Base-by-base conservation (phyloP, 2,113 vertebrate species). In the Cyphomyrus plagiostoma region DNA sequence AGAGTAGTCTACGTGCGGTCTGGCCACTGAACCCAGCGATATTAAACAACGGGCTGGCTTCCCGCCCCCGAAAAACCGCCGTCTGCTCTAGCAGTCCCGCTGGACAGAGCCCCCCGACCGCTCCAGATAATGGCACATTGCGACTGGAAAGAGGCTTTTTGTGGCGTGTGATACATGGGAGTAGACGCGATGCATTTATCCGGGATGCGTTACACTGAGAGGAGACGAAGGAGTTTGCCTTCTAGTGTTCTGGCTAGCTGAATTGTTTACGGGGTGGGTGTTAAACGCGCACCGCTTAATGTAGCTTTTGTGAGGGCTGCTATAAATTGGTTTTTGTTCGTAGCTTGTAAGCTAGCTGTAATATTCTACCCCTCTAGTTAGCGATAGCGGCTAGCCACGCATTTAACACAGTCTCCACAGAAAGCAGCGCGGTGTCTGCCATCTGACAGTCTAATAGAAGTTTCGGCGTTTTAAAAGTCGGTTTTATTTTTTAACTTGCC, bases 141-240 rank as follows among this genome's bases (percentile, higher is more conserved):
- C 49, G 82, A 89, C 52, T 91, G 93, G 92, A 93, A 93, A 93
- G 90, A 91, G 90, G 92, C 90, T 23, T 91, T 91, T 90, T 82
- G 92, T 82, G 90, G 93, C 92, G 93, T 92, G 93, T 93, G 94
- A 94, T 92, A 35, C 48, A n/a, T 23, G 90, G 90, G 19, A 91
- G 56, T 90, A n/a, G 89, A 93, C 92, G 93, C 91, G 92, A 35
- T 19, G 50, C 85, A n/a, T 84, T 48, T 94, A 93, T 93, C 93
- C 91, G n/a, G 26, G 90, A 90, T 89, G 91, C 87, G 93, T 92
- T 91, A 91, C 87, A 87, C 90, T 90, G 85, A 84, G 80, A 42
- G 88, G 86, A 91, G 89, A 53, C 19, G 84, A 89, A 62, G 89
- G 11, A 17, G 48, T 52, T 88, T 84, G 89, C 50, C 48, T 48